Percentiles rank a stretch among this genome's conserved stretches.
These are phyloP conservation scores for Drosophila cognata DNA, from an alignment of 2,888 invertebrate genomes.

Conservation along the genomic window DNA sequence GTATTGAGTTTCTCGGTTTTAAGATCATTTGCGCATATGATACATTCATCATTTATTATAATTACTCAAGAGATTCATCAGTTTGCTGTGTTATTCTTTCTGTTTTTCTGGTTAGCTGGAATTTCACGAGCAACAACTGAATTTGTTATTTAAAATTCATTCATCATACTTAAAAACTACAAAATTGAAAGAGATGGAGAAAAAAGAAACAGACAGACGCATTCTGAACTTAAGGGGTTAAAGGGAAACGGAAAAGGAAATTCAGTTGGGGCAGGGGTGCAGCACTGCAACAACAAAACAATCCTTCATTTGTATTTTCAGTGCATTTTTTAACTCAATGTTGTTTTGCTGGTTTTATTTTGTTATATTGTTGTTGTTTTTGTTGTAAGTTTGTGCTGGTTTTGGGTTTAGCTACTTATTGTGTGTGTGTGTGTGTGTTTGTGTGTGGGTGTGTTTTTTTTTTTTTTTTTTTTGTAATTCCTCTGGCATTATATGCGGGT, in stretches of 20 bases:
- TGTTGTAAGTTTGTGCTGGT: conserved; percentile 46
- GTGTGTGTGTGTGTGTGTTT: conserved; percentile 18
- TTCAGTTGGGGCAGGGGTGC: background rate
- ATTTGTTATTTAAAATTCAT: conserved; percentile 77
- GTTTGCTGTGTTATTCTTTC: conserved; percentile 2
- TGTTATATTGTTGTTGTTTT: conserved; percentile 24
- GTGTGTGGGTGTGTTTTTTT: background rate
- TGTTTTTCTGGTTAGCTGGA: conserved; percentile 12
- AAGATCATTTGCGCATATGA: conserved; percentile 37
- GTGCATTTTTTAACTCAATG: conserved; percentile 40
- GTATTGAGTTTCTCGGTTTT: conserved; percentile 1
- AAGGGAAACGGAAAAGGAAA: background rate
- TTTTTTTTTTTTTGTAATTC: conserved; percentile 44
- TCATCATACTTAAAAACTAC: conserved; percentile 70
- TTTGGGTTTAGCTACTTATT: conserved; percentile 58
- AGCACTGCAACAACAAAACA: conserved; percentile 44
- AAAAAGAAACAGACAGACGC: conserved; percentile 23
- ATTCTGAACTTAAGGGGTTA: background rate
- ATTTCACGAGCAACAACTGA: conserved; percentile 39
- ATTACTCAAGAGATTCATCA: conserved; percentile 40
- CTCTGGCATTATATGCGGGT: conserved; percentile 71
- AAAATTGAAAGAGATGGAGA: conserved; percentile 4
- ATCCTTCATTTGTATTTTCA: conserved; percentile 73
- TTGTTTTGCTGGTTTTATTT: conserved; percentile 8
- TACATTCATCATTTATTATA: conserved; percentile 49